Percentiles rank a stretch among this genome's conserved stretches.
These are phyloP conservation scores for Aspidiotus rigidus DNA, from an alignment of 2,888 invertebrate genomes.

Conservation along the genomic window DNA sequence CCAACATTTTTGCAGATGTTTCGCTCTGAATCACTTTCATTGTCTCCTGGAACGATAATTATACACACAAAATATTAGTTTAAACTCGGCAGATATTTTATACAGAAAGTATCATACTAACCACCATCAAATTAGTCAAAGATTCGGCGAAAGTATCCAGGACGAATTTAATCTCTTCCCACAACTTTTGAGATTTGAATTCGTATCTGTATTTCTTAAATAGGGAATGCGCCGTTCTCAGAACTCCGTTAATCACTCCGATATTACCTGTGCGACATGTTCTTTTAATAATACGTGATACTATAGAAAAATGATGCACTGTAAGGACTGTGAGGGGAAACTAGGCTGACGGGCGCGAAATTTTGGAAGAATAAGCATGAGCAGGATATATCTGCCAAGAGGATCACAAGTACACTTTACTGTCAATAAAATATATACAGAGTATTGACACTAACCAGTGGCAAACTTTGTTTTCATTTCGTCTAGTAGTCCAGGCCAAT, in stretches of 20 bases:
- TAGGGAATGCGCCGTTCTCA: slow-evolving; percentile 90
- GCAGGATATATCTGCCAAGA: background rate
- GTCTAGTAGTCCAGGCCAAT: slow-evolving; percentile 87
- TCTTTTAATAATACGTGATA: too few relatives aligned
- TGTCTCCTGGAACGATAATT: slow-evolving; percentile 55
- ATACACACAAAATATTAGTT: slow-evolving; percentile 13
- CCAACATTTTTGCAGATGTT: slow-evolving; percentile 58
- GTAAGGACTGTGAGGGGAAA: too few relatives aligned
- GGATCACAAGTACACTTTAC: background rate
- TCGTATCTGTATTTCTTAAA: slow-evolving; percentile 94
- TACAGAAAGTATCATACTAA: slow-evolving; percentile 44
- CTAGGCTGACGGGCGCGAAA: background rate
- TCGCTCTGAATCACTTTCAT: slow-evolving; percentile 72
- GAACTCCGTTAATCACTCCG: slow-evolving; percentile 84
- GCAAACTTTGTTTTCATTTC: slow-evolving; percentile 89
- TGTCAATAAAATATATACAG: slow-evolving; percentile 16
- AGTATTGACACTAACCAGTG: slow-evolving; percentile 48
- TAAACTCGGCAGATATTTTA: background rate
- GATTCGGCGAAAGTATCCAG: slow-evolving; percentile 88
- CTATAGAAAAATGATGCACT: too few relatives aligned
- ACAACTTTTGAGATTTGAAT: slow-evolving; percentile 86
- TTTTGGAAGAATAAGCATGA: background rate
- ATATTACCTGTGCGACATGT: slow-evolving; percentile 61
- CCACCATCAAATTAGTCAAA: slow-evolving; percentile 80
- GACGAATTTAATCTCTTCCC: slow-evolving; percentile 96